A percentile compares a stretch with the other conserved stretches of the same genome.
Evolutionary conservation across 2,888 invertebrate species (phyloP).

Genomic region (Amorpha juglandis): DNA sequence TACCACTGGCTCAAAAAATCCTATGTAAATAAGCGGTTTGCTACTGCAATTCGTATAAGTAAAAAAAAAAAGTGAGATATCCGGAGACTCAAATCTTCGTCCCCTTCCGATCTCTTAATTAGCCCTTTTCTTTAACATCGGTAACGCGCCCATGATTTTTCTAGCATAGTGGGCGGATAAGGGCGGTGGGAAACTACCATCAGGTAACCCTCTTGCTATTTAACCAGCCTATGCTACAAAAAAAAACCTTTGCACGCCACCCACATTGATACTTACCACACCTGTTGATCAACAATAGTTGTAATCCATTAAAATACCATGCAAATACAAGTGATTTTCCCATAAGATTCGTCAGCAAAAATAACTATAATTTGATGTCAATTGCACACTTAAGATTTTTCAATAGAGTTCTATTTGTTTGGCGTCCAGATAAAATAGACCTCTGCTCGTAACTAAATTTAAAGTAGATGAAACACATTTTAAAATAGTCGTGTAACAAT

Average conservation of each 20-base stretch:
- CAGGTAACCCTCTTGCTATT: too few species aligned
- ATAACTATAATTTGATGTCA: constrained; percentile 22
- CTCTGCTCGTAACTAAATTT: not conserved
- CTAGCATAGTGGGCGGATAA: too few species aligned
- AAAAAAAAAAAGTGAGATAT: too few species aligned
- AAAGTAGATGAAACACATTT: not conserved
- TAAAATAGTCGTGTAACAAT: constrained; percentile 34
- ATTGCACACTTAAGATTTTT: constrained; percentile 7
- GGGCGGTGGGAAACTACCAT: too few species aligned
- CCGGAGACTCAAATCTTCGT: too few species aligned
- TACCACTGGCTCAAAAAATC: too few species aligned
- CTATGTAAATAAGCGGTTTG: too few species aligned
- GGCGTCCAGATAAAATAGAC: not conserved
- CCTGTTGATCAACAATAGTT: constrained; percentile 2
- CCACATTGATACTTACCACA: not conserved
- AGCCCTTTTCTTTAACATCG: too few species aligned
- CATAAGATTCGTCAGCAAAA: constrained; percentile 4
- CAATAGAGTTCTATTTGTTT: not conserved
- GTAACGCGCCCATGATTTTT: too few species aligned
- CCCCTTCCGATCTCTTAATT: too few species aligned
- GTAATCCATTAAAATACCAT: not conserved
- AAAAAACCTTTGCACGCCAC: not conserved
- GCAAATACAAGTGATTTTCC: constrained; percentile 3
- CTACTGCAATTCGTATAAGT: too few species aligned
- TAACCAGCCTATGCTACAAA: too few species aligned